phyloP scores from a whole-genome alignment of 2,888 invertebrate species.

The Urechis unicinctus region DNA sequence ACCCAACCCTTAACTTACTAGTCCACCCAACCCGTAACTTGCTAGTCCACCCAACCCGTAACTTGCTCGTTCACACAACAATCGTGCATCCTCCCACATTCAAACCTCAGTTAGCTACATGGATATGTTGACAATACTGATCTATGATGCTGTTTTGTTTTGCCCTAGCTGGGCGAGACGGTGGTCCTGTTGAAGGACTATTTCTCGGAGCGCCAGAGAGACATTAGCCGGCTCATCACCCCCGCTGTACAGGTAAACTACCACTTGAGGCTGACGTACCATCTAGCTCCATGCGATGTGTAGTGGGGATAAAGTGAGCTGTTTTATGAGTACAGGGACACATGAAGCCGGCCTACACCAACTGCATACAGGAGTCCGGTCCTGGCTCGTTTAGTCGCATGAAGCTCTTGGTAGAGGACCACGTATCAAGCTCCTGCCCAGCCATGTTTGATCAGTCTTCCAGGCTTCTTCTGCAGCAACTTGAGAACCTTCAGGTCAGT shows the following conservation, averaged over 20 bases:
- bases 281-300: not conserved
- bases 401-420: slow-evolving; percentile 21
- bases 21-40: too few species aligned
- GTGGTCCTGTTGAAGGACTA: slow-evolving; percentile 22
- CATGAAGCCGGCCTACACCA: slow-evolving; percentile 19
- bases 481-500: slow-evolving; percentile 24
- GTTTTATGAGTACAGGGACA: slow-evolving; percentile 11
- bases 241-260: slow-evolving; percentile 25
- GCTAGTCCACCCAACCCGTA: too few species aligned
- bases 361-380: slow-evolving; percentile 20
- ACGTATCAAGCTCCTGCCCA: slow-evolving; percentile 15
- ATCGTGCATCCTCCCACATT: too few species aligned
- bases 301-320: not conserved
- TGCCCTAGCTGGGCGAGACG: slow-evolving; percentile 27
- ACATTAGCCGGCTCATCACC: slow-evolving; percentile 27
- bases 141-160: too few species aligned
- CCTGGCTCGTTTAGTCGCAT: slow-evolving; percentile 24
- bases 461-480: slow-evolving; percentile 15
- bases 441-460: slow-evolving; percentile 28
- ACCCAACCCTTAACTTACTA: too few species aligned
- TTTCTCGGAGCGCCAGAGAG: slow-evolving; percentile 26
- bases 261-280: too few species aligned
- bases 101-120: too few species aligned
- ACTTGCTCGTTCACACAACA: too few species aligned
- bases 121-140: too few species aligned